Conservation (phyloP, 2,888 invertebrate genomes). For the Chironomus riparius region DNA sequence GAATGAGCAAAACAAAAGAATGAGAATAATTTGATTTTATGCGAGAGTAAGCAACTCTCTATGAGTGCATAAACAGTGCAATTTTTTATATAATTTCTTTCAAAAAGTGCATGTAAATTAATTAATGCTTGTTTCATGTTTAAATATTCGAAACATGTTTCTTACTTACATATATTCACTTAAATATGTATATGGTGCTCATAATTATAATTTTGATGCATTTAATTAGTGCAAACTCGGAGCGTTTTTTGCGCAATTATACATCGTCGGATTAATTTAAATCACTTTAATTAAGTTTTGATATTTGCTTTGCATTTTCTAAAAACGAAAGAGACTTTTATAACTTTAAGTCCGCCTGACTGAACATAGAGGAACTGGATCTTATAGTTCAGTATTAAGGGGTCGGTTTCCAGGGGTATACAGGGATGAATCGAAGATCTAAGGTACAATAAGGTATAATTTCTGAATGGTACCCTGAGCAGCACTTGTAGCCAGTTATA, state of each 20-base stretch:
- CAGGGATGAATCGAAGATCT: too few species aligned
- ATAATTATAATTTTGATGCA: slow-evolving; percentile 19
- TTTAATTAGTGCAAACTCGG: slow-evolving; percentile 14
- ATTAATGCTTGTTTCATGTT: slow-evolving; percentile 19
- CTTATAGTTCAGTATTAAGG: too few species aligned
- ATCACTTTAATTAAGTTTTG: slow-evolving; percentile 6
- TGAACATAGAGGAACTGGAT: neutral
- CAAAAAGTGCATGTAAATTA: slow-evolving; percentile 1
- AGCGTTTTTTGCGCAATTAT: neutral
- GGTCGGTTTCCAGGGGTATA: too few species aligned
- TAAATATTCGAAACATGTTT: slow-evolving; percentile 19
- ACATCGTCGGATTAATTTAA: neutral
- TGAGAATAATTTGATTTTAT: neutral
- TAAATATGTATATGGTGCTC: neutral
- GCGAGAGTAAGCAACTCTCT: neutral
- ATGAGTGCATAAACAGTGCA: neutral
- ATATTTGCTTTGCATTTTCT: neutral
- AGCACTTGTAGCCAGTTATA: too few species aligned
- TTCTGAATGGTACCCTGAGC: too few species aligned
- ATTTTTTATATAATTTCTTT: neutral
- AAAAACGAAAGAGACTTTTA: neutral
- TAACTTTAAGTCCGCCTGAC: neutral
- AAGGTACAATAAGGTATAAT: too few species aligned
- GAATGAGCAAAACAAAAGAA: neutral
- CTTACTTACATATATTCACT: neutral